Evolutionary conservation across 2,113 vertebrate species (phyloP), one percentile per base, ranked within the genome.

Genomic region (Procapra przewalskii): DNA sequence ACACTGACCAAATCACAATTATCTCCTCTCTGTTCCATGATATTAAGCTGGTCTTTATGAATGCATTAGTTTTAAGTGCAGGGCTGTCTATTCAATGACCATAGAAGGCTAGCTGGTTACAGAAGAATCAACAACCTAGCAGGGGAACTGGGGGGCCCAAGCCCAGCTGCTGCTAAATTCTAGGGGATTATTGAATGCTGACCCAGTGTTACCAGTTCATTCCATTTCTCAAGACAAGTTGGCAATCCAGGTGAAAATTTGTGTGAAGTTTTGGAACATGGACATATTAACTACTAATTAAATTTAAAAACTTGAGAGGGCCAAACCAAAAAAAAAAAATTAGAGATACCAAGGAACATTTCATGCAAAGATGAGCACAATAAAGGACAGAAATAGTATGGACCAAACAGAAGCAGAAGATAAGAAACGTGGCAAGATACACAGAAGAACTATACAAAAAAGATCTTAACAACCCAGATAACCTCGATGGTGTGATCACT

Each of bases 181-280:
- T 86, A 93, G 52, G 67, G 67, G 50, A 86, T 36, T 50, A 85
- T 27, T 86, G 52, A 93, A 93, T 90, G 17, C 40, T 90, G 48
- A 92, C 14, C 12, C 57, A 19, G 25, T 79, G 27, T 95, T 88
- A 88, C 31, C 2, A 90, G 23, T 54, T 95, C 52, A 90, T 90
- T 80, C 5, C n/a, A 93, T 60, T 90, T 85, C 95, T 86, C 45
- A 95, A 90, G 81, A 81, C 27, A 93, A 95, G 43, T 23, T 93
- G 52, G 29, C 8, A 90, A 33, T 92, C 15, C 16, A 89, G 27
- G 17, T 33, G 86, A 82, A 93, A 88, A 88, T 91, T n/a, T 79
- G 43, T 93, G 55, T 85, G 59, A 95, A 90, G 16, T 43, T 87
- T 90, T 90, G 6, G 50, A 52, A 85, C 48, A 94, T 81, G 92